phyloP scores from a whole-genome alignment of 1,140 invertebrate genomes.

The Tetranychus urticae region DNA sequence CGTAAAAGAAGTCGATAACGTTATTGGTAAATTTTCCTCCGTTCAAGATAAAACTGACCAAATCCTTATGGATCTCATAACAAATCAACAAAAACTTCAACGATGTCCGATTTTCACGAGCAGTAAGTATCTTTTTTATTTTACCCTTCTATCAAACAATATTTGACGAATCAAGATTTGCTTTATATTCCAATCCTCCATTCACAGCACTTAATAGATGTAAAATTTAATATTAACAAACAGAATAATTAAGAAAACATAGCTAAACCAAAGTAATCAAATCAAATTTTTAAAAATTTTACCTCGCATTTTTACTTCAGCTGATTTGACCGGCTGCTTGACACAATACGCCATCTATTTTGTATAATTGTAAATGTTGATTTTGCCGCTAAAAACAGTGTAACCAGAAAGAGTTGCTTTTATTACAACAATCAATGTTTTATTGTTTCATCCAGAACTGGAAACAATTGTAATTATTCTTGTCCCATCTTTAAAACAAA shows the following conservation, averaged over 20 bases:
- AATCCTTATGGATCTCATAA: constrained; percentile 46
- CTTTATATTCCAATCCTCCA: neutral
- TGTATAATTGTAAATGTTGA: too few relatives aligned
- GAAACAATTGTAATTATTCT: too few relatives aligned
- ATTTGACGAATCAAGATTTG: neutral
- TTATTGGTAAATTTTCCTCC: constrained; percentile 50
- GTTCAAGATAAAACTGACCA: constrained; percentile 49
- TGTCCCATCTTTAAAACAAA: too few relatives aligned
- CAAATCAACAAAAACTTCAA: constrained; percentile 44
- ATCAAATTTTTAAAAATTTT: too few relatives aligned
- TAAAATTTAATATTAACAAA: constrained; percentile 5
- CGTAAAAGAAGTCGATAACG: constrained; percentile 77
- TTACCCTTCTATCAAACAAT: neutral
- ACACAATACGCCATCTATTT: too few relatives aligned
- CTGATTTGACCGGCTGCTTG: too few relatives aligned
- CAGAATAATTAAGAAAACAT: constrained; percentile 7
- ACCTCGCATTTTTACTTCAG: too few relatives aligned
- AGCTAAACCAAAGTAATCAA: neutral
- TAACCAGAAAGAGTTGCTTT: too few relatives aligned
- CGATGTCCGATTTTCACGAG: constrained; percentile 43
- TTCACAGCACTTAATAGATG: neutral
- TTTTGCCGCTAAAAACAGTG: too few relatives aligned
- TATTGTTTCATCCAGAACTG: too few relatives aligned
- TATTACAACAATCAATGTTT: too few relatives aligned
- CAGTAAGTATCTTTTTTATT: constrained; percentile 29